Evolutionary conservation across 2,797 vertebrate species (phyloP).

Genomic region (Orestias chungarensis): DNA sequence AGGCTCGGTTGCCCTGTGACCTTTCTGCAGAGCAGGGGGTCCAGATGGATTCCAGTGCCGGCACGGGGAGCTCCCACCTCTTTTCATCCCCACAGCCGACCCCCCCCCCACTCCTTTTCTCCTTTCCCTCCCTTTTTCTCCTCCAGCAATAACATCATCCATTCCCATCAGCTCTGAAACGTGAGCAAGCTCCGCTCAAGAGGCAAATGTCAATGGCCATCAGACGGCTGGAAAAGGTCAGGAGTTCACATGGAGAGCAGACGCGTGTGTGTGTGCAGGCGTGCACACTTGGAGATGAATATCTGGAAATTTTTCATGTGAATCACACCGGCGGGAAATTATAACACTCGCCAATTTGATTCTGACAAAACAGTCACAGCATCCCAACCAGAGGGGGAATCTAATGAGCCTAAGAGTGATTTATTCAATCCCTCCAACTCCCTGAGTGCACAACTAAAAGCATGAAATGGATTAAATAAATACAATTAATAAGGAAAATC

Average conservation of each 20-base stretch:
- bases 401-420: slow-evolving; percentile 85
- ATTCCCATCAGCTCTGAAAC: slow-evolving; percentile 75
- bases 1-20: slow-evolving; percentile 70
- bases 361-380: slow-evolving; percentile 76
- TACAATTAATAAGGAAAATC: slow-evolving; percentile 86
- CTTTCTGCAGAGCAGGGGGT: slow-evolving; percentile 67
- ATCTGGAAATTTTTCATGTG: slow-evolving; percentile 68
- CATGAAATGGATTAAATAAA: slow-evolving; percentile 88
- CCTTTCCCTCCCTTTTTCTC: slow-evolving; percentile 55
- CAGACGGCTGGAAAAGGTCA: slow-evolving; percentile 81
- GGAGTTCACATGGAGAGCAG: slow-evolving; percentile 77
- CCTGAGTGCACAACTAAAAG: slow-evolving; percentile 83
- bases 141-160: slow-evolving; percentile 76
- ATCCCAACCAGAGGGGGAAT: slow-evolving; percentile 79
- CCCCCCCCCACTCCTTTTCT: slow-evolving; percentile 13
- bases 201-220: slow-evolving; percentile 82
- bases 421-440: slow-evolving; percentile 81
- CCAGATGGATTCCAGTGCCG: slow-evolving; percentile 69
- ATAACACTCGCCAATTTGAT: slow-evolving; percentile 69
- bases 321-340: slow-evolving; percentile 75
- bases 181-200: slow-evolving; percentile 74
- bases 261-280: slow-evolving; percentile 7
- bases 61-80: slow-evolving; percentile 44
- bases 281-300: slow-evolving; percentile 45
- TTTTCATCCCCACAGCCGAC: slow-evolving; percentile 23